These are phyloP conservation scores for Entomyzon cyanotis DNA, from an alignment of 2,113 vertebrate species.

Conservation along the genomic window DNA sequence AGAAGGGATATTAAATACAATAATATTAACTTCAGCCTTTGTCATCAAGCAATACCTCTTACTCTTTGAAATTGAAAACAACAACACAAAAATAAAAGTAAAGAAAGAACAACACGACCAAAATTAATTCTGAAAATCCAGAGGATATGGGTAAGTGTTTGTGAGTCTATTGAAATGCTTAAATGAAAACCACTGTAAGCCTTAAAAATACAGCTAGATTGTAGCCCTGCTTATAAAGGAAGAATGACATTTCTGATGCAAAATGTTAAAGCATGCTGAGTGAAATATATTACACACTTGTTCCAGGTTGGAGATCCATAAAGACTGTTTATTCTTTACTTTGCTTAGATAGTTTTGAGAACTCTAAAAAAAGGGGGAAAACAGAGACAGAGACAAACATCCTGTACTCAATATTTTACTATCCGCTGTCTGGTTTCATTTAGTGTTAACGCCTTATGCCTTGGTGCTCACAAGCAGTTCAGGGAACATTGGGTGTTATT, in stretches of 20 bases:
- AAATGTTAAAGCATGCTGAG: slow-evolving; percentile 28
- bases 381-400: neutral
- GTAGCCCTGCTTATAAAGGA: neutral
- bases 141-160: neutral
- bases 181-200: slow-evolving; percentile 12
- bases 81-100: slow-evolving; percentile 26
- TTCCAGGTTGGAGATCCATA: neutral
- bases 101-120: neutral
- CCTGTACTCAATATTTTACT: slow-evolving; percentile 55
- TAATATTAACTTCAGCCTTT: slow-evolving; percentile 61
- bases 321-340: slow-evolving; percentile 43
- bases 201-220: slow-evolving; percentile 6
- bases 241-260: slow-evolving; percentile 27
- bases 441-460: slow-evolving; percentile 72
- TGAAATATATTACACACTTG: slow-evolving; percentile 1
- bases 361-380: neutral
- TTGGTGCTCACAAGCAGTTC: slow-evolving; percentile 72
- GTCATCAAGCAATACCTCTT: slow-evolving; percentile 34
- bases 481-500: slow-evolving; percentile 72
- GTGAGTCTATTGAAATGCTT: neutral
- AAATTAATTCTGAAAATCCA: slow-evolving; percentile 15
- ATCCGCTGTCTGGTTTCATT: slow-evolving; percentile 69
- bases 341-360: slow-evolving; percentile 18
- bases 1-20: slow-evolving; percentile 58
- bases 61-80: slow-evolving; percentile 48